These are phyloP conservation scores for Gonatopus flavifemur DNA, from an alignment of 1,140 invertebrate genomes.

Conservation along the genomic window DNA sequence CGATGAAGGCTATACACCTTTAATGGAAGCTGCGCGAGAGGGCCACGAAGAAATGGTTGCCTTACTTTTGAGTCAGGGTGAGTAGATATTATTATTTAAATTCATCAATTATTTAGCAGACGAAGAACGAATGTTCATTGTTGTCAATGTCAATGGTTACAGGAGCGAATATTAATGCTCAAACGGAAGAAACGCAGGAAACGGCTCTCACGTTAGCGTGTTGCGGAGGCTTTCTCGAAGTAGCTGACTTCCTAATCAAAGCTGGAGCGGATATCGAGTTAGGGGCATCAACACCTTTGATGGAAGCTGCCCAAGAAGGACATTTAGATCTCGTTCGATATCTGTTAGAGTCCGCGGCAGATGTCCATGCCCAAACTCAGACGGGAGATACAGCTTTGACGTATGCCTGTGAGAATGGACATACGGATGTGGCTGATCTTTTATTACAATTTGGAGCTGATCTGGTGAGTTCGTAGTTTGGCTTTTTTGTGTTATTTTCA, in stretches of 20 bases:
- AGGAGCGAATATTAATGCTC: conserved; percentile 96
- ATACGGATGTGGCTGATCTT: conserved; percentile 91
- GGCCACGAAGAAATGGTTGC: conserved; percentile 99
- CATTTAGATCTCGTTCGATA: conserved; percentile 92
- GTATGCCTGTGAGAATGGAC: conserved; percentile 95
- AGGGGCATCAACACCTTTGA: conserved; percentile 94
- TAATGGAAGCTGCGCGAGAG: conserved; percentile 98
- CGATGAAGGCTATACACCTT: conserved; percentile 99
- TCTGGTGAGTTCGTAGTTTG: conserved; percentile 67
- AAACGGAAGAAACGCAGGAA: conserved; percentile 98
- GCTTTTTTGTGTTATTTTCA: conserved; percentile 6
- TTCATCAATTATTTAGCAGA: neutral
- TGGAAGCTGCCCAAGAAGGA: conserved; percentile 98
- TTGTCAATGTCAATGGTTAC: neutral
- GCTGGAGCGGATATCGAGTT: conserved; percentile 94
- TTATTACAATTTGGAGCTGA: conserved; percentile 88
- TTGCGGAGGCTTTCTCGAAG: conserved; percentile 95
- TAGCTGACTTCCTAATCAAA: conserved; percentile 95
- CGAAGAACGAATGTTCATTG: conserved; percentile 6
- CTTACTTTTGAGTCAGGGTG: conserved; percentile 86
- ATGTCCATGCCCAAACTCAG: conserved; percentile 91
- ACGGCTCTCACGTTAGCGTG: conserved; percentile 95
- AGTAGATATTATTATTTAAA: neutral
- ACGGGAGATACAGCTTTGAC: conserved; percentile 97
- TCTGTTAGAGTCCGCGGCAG: conserved; percentile 80